Base-by-base conservation (phyloP, 2,888 invertebrate genomes). In the Oasisia sp. region DNA sequence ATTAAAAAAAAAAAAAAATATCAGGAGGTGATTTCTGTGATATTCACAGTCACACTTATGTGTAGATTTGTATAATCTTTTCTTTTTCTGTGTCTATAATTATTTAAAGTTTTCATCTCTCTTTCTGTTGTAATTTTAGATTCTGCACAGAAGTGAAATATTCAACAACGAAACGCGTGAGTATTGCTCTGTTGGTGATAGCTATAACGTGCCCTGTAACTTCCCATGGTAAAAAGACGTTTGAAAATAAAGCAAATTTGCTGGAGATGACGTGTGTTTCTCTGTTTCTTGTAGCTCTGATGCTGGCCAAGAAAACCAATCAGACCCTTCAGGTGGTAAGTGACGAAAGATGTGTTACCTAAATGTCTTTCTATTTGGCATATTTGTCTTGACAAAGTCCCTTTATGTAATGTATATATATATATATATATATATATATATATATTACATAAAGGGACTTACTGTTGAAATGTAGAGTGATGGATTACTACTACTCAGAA, bases 261-360 rank as follows among this genome's bases (percentile, higher is more conserved):
- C 38, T 38, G 38, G 38, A 38, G 50, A 74, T 74, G 1, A 74
- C 7, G 27, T 74, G 19, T 74, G 74, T 74, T 56, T 56, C 32
- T 45, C 32, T 92, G 92, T 91, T 89, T 91, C 94, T 95, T 89
- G 94, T 56, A 95, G 95, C 95, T 7, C 95, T 94, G 92, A 94
- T 95, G 56, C 92, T 95, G 91, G 95, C 95, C 27, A 95, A 95
- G 92, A 93, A 93, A 32, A 93, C 94, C 91, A 94, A 94, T n/a
- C 95, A 95, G 92, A 94, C 95, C 93, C 93, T 95, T 19, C 94
- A 95, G 91, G 94, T 95, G 95, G 95, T 95, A 93, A 94, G 95
- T 93, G 27, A 32, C 45, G 50, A 74, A 32, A 45, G 27, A n/a
- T 27, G 74, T 74, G 27, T n/a, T 74, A 74, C 74, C 74, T 74